Evolutionary conservation across 92 coral and sea anemone genomes (phyloP), one percentile per base, ranked within the genome.

Genomic region (Anthopleura xanthogrammica): DNA sequence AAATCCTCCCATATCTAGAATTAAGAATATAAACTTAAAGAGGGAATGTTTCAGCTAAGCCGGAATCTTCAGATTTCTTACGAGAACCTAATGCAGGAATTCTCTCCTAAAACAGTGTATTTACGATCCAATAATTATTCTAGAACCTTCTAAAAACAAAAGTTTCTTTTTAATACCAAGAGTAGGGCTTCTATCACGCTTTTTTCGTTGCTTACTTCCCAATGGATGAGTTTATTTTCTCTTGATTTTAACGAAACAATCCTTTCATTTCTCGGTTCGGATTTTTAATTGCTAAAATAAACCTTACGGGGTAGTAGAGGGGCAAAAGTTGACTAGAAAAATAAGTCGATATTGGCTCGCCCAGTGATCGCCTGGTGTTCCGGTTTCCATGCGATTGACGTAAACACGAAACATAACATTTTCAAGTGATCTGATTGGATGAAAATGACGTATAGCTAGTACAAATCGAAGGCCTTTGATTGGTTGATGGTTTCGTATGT

Each of bases 401-500:
- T 72, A 72, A 82, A 39, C 54, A 72, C 73, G 80, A 74, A 70
- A 82, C 75, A 24, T 52, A 66, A 36, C 23, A 17, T 52, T 24
- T 19, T 9, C 52, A 8, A 29, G 76, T 71, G 3, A 23, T 82
- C 77, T 90, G 84, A 90, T 90, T 87, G 93, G 93, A 78, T 64
- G 41, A 20, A 23, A 73, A 60, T 87, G 91, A 90, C 91, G 88
- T 87, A 39, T 52, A 1, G 36, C 72, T 10, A 40, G 73, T 40
- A 19, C 42, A 23, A 12, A 7, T 57, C 12, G 1, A 72, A 56
- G 20, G 52, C 39, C 41, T 39, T 20, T 90, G 92, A 92, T 92
- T 92, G 93, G 96, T 57, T 87, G 40, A 36, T 60, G 57, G 60
- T 92, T 93, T 90, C 90, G 92, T 88, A 77, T 36, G 80, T 57